Evolutionary conservation across 2,113 vertebrate genomes (phyloP).

Genomic region (Hydrolagus affinis): DNA sequence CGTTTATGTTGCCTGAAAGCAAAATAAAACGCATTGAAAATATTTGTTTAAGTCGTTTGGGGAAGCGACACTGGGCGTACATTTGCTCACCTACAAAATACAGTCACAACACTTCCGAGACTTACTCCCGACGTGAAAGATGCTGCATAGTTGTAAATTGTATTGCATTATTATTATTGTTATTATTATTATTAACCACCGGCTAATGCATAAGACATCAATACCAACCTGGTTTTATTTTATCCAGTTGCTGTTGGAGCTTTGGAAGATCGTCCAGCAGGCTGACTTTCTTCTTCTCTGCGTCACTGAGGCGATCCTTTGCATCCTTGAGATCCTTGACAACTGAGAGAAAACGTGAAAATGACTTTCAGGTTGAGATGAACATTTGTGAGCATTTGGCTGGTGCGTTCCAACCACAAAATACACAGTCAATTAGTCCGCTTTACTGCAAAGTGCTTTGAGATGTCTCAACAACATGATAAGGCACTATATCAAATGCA

Average conservation of each 20-base stretch:
- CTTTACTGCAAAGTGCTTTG: too few relatives aligned
- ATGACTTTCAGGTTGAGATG: neutral
- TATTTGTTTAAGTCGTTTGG: neutral
- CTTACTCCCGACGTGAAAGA: neutral
- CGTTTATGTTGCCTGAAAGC: slow-evolving; percentile 58
- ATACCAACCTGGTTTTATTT: slow-evolving; percentile 64
- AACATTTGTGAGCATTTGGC: neutral
- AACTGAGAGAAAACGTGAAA: slow-evolving; percentile 48
- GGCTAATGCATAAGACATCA: neutral
- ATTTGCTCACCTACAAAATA: too few relatives aligned
- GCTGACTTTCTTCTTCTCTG: slow-evolving; percentile 57
- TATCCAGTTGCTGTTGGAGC: slow-evolving; percentile 49
- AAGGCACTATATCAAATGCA: too few relatives aligned
- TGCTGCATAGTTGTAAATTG: too few relatives aligned
- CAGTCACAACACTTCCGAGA: neutral
- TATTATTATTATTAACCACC: neutral
- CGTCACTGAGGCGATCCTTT: slow-evolving; percentile 51
- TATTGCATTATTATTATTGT: too few relatives aligned
- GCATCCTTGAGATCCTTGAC: slow-evolving; percentile 51
- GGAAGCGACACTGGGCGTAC: too few relatives aligned
- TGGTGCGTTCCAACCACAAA: too few relatives aligned
- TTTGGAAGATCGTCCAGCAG: slow-evolving; percentile 56
- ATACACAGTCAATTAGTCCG: too few relatives aligned
- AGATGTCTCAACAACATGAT: too few relatives aligned
- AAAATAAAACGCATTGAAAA: neutral